Conservation (phyloP, 2,888 invertebrate species). For the Hirudinaria manillensis region DNA sequence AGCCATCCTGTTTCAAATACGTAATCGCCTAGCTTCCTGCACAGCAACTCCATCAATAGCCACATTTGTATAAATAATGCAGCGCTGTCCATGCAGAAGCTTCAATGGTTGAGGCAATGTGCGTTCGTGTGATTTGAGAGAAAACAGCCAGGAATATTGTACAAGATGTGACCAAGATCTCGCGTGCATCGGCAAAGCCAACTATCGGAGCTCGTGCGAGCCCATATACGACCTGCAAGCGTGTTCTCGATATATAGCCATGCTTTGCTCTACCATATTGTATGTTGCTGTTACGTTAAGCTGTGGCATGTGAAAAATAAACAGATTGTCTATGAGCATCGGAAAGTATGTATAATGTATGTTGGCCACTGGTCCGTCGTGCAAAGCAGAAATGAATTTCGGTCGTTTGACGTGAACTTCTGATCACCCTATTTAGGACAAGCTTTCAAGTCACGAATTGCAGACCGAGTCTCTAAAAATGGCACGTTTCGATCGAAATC, state of each 20-base stretch:
- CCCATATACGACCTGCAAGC: background rate
- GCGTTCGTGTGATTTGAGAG: background rate
- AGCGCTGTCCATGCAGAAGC: conserved; percentile 1
- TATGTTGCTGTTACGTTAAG: conserved; percentile 25
- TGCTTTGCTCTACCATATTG: conserved; percentile 5
- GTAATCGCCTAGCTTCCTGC: conserved; percentile 11
- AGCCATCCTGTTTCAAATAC: conserved; percentile 16
- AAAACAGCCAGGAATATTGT: background rate
- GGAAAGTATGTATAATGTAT: conserved; percentile 11
- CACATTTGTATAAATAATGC: conserved; percentile 19
- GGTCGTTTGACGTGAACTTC: conserved; percentile 14
- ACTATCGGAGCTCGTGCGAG: background rate
- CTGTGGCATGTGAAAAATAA: conserved; percentile 23
- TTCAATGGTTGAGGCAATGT: conserved; percentile 10
- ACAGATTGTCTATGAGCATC: conserved; percentile 22
- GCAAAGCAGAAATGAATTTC: conserved; percentile 10
- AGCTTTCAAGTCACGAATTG: conserved; percentile 6
- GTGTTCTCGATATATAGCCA: background rate
- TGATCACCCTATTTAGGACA: background rate
- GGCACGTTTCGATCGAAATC: conserved; percentile 8
- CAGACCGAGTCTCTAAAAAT: conserved; percentile 17
- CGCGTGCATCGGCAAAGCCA: background rate
- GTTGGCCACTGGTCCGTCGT: conserved; percentile 17
- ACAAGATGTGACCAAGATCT: conserved; percentile 1
- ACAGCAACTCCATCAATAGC: conserved; percentile 10